Conservation (phyloP, 1,140 invertebrate species). For the Halotydeus destructor region DNA sequence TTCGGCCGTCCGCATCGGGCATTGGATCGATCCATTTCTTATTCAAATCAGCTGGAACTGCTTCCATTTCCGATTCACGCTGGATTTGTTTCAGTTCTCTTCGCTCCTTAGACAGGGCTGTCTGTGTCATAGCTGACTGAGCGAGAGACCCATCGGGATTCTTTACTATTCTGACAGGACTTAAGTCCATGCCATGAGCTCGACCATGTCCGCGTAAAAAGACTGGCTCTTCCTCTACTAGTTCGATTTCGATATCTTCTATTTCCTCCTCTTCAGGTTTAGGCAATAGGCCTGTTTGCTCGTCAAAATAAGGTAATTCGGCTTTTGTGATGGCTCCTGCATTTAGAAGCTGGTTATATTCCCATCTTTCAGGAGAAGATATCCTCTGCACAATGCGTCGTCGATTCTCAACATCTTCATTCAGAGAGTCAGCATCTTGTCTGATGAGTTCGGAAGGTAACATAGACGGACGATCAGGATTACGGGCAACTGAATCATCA, state of each 20-base stretch:
- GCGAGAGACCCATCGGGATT: constrained; percentile 96
- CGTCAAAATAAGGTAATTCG: constrained; percentile 76
- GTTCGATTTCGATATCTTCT: constrained; percentile 95
- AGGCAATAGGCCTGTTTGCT: constrained; percentile 52
- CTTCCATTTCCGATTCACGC: constrained; percentile 71
- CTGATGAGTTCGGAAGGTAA: constrained; percentile 14
- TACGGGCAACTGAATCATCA: constrained; percentile 44
- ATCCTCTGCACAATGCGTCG: constrained; percentile 61
- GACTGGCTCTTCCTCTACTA: constrained; percentile 94
- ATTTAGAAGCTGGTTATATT: constrained; percentile 52
- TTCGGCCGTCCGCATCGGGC: constrained; percentile 50
- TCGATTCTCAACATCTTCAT: constrained; percentile 49
- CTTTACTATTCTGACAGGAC: constrained; percentile 90
- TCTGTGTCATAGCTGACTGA: constrained; percentile 98
- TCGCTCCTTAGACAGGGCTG: constrained; percentile 85
- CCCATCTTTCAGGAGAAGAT: constrained; percentile 76
- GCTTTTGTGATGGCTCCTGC: constrained; percentile 62
- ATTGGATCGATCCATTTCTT: constrained; percentile 92
- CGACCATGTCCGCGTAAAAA: constrained; percentile 74
- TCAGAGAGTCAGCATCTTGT: constrained; percentile 28
- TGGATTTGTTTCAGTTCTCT: constrained; percentile 79
- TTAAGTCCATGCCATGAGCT: constrained; percentile 61
- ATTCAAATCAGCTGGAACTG: constrained; percentile 53
- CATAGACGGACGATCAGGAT: constrained; percentile 56
- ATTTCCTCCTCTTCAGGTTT: constrained; percentile 76